Conservation (phyloP, 2,113 vertebrate genomes). For the Balaenoptera acutorostrata region DNA sequence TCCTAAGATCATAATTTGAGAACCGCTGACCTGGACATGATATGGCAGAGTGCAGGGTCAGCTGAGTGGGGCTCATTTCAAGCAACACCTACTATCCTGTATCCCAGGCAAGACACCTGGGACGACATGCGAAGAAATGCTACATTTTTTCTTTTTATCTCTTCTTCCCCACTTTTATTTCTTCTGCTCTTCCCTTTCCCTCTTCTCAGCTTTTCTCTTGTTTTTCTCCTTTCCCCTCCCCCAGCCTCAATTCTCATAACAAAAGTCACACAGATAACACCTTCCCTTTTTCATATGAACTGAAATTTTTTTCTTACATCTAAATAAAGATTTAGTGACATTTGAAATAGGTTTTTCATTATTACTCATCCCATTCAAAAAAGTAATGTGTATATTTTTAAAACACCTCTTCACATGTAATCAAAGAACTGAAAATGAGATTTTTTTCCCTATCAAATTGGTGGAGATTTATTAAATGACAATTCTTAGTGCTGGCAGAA, state of each 20-base stretch:
- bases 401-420: conserved; percentile 31
- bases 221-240: neutral
- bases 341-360: conserved; percentile 48
- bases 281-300: neutral
- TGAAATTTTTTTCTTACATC: neutral
- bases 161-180: neutral
- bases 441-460: neutral
- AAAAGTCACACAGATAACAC: neutral
- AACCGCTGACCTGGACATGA: neutral
- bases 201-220: neutral
- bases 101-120: neutral
- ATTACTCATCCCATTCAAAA: conserved; percentile 53
- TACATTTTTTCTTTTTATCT: neutral
- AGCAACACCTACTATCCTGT: neutral
- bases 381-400: neutral
- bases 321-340: conserved; percentile 14
- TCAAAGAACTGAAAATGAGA: conserved; percentile 46
- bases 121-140: neutral
- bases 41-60: neutral
- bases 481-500: neutral
- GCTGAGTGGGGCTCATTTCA: neutral
- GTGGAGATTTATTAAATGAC: conserved; percentile 31
- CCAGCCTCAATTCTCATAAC: neutral
- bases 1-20: neutral
- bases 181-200: neutral